Evolutionary conservation across 2,888 invertebrate genomes (phyloP).

Genomic region (Ashinkailepas kermadecensis): DNA sequence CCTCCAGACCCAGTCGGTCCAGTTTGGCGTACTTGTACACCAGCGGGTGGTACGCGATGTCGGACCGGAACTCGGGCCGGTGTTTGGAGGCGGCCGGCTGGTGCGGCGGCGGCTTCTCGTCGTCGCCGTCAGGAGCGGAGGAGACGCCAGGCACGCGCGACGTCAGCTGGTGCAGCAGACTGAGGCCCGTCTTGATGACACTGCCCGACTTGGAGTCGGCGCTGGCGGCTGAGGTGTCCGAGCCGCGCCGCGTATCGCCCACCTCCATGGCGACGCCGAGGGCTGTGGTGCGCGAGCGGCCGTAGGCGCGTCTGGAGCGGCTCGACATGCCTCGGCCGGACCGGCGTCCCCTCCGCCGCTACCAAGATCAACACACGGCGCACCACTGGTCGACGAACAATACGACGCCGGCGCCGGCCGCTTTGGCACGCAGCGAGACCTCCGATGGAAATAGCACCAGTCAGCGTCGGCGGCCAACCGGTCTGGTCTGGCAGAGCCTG

Average conservation of each 20-base stretch:
- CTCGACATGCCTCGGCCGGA: neutral
- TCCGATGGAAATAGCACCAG: slow-evolving; percentile 1
- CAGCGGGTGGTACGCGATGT: slow-evolving; percentile 19
- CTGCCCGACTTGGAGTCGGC: neutral
- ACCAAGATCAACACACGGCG: slow-evolving; percentile 1
- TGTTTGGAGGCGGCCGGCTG: neutral
- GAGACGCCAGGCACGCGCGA: slow-evolving; percentile 1
- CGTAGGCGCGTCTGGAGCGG: slow-evolving; percentile 1
- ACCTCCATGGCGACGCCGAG: slow-evolving; percentile 7
- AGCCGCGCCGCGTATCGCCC: neutral
- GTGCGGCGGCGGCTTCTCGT: neutral
- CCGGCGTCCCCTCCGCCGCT: neutral
- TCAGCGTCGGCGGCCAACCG: neutral
- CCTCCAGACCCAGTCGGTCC: neutral
- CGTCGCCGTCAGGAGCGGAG: neutral
- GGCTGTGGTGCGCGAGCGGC: slow-evolving; percentile 3
- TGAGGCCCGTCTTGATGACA: slow-evolving; percentile 1
- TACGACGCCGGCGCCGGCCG: neutral
- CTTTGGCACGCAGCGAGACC: neutral
- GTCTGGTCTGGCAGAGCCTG: neutral
- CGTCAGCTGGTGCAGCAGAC: slow-evolving; percentile 18
- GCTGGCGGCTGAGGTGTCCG: neutral
- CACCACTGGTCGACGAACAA: neutral
- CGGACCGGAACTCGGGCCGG: neutral
- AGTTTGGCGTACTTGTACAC: slow-evolving; percentile 23